phyloP scores from a whole-genome alignment of 1,140 invertebrate species.

The Cydia splendana region DNA sequence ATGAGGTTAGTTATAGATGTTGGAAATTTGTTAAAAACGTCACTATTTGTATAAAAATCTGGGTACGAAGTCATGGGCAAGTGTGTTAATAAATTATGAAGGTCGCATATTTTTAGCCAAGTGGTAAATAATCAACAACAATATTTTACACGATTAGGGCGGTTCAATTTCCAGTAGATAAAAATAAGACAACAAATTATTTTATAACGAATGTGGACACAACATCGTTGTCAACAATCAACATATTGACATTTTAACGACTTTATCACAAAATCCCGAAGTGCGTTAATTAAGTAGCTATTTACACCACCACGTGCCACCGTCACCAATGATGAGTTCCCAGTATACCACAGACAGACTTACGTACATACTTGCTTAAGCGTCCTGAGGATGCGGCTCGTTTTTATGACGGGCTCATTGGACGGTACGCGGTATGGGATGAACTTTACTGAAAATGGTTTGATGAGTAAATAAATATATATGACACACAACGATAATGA shows the following conservation, averaged over 20 bases:
- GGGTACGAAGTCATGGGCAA: too few species aligned
- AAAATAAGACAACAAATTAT: too few species aligned
- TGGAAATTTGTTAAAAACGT: too few species aligned
- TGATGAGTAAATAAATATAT: constrained; percentile 26
- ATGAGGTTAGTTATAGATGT: too few species aligned
- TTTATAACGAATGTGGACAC: too few species aligned
- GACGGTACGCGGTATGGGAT: constrained; percentile 57
- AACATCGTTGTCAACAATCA: not conserved
- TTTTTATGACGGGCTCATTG: constrained; percentile 56
- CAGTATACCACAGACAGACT: constrained; percentile 42
- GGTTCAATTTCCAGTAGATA: too few species aligned
- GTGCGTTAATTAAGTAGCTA: not conserved
- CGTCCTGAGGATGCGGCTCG: constrained; percentile 63
- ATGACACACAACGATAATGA: constrained; percentile 13
- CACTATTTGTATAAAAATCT: too few species aligned
- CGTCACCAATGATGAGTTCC: constrained; percentile 41
- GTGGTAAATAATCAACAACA: too few species aligned
- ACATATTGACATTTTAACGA: not conserved
- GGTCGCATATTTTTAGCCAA: too few species aligned
- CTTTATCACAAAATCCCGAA: not conserved
- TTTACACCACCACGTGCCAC: constrained; percentile 41
- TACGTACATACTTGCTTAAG: constrained; percentile 76
- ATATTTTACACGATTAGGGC: too few species aligned
- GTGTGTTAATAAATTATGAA: too few species aligned
- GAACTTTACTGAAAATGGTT: constrained; percentile 61